Percentiles rank a stretch among this genome's conserved stretches.
Evolutionary conservation across 2,888 invertebrate genomes (phyloP).

Genomic region (Aphrophora alni): DNA sequence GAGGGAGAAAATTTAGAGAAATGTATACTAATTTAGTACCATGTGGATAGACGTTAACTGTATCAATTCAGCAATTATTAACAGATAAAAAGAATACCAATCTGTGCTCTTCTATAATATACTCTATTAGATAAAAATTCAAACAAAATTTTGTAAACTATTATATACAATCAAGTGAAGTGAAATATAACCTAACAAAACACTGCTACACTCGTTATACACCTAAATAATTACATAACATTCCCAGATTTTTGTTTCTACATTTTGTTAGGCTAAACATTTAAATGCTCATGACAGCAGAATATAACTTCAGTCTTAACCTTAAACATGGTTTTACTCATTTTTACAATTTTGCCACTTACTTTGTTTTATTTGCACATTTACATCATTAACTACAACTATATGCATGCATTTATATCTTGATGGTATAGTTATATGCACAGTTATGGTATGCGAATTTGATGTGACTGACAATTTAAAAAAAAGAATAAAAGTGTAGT

Average conservation of each 20-base stretch:
- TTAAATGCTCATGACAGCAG: not conserved
- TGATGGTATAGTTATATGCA: not conserved
- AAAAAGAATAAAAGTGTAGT: not conserved
- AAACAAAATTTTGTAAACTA: no score
- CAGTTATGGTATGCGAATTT: not conserved
- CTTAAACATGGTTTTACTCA: not conserved
- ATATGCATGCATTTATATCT: not conserved
- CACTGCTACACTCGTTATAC: not conserved
- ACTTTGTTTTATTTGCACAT: not conserved
- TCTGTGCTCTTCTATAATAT: not conserved
- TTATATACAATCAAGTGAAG: not conserved
- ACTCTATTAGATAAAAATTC: not conserved
- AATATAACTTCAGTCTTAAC: not conserved
- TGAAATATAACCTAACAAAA: not conserved
- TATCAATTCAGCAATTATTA: not conserved
- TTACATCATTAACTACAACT: not conserved
- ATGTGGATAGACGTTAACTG: no score
- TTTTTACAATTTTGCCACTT: no score
- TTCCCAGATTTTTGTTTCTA: not conserved
- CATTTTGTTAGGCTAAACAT: not conserved
- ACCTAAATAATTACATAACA: not conserved
- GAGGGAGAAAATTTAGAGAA: no score
- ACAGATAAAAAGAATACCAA: not conserved
- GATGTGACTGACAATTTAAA: no score
- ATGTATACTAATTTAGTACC: no score